phyloP scores from a whole-genome alignment of 64 coral and sea anemone species.

The Stichodactyla mertensii region DNA sequence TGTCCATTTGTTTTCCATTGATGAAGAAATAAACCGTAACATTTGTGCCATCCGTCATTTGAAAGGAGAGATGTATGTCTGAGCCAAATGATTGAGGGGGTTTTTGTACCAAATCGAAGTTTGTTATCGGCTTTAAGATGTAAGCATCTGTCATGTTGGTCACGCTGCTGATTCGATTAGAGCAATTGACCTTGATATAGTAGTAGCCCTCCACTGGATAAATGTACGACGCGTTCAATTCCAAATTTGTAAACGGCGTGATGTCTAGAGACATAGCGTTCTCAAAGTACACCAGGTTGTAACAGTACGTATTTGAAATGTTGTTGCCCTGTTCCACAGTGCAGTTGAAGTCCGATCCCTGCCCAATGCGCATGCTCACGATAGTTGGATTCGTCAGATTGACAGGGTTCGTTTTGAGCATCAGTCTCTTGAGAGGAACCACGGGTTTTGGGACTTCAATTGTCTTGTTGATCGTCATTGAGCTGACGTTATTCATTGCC shows the following conservation, averaged over 20 bases:
- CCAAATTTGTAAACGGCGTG: conserved; percentile 51
- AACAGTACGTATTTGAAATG: conserved; percentile 13
- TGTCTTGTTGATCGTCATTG: neutral
- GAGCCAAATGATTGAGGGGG: conserved; percentile 32
- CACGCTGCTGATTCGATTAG: conserved; percentile 42
- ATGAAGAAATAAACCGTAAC: conserved; percentile 39
- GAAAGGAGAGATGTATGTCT: conserved; percentile 16
- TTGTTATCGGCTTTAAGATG: conserved; percentile 52
- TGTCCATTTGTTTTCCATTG: neutral
- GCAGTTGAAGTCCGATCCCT: conserved; percentile 74
- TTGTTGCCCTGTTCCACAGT: conserved; percentile 35
- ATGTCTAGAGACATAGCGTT: conserved; percentile 37
- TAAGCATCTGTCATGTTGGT: conserved; percentile 4
- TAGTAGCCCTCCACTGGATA: conserved; percentile 38
- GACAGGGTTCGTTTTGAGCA: conserved; percentile 1
- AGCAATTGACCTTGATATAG: conserved; percentile 25
- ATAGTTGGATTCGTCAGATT: conserved; percentile 26
- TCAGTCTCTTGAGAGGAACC: conserved; percentile 16
- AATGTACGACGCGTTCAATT: conserved; percentile 12
- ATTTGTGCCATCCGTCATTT: conserved; percentile 66
- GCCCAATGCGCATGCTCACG: conserved; percentile 19
- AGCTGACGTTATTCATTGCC: conserved; percentile 46
- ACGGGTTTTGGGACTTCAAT: conserved; percentile 57
- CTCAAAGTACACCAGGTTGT: conserved; percentile 45
- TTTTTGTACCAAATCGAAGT: conserved; percentile 5